A percentile compares a stretch with the other conserved stretches of the same genome.
These are phyloP conservation scores for Apamea monoglypha DNA, from an alignment of 2,888 invertebrate genomes.

Conservation along the genomic window DNA sequence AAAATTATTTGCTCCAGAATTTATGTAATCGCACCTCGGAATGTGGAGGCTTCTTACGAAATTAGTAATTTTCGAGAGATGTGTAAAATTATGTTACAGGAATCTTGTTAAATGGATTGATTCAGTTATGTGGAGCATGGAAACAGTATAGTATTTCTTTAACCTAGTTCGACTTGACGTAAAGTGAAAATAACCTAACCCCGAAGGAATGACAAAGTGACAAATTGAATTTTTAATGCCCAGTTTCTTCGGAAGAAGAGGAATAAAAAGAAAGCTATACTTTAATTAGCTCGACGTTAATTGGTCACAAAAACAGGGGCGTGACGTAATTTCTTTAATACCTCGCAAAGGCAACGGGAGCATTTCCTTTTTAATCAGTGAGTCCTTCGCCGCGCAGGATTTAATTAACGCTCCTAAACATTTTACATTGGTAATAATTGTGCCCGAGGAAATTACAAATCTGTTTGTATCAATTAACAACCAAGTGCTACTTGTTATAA, in stretches of 20 bases:
- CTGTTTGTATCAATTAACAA: conserved; percentile 80
- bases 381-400: conserved; percentile 75
- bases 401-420: conserved; percentile 85
- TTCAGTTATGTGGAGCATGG: conserved; percentile 5
- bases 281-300: conserved; percentile 70
- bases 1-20: conserved; percentile 70
- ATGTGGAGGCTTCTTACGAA: conserved; percentile 49
- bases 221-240: conserved; percentile 52
- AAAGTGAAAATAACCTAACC: conserved; percentile 43
- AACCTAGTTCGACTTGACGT: conserved; percentile 22
- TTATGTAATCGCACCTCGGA: conserved; percentile 69
- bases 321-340: conserved; percentile 77
- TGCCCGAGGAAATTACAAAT: conserved; percentile 75
- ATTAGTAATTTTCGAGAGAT: conserved; percentile 53
- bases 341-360: conserved; percentile 66
- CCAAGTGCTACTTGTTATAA: conserved; percentile 70
- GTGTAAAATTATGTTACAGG: conserved; percentile 40
- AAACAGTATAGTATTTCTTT: conserved; percentile 14
- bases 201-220: conserved; percentile 29
- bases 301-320: conserved; percentile 70
- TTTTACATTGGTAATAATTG: conserved; percentile 85
- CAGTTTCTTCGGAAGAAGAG: conserved; percentile 44
- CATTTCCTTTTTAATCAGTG: conserved; percentile 80
- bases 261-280: conserved; percentile 67
- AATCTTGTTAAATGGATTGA: conserved; percentile 20